Base-by-base conservation (phyloP, 2,797 vertebrate species). In the Tamandua tetradactyla region DNA sequence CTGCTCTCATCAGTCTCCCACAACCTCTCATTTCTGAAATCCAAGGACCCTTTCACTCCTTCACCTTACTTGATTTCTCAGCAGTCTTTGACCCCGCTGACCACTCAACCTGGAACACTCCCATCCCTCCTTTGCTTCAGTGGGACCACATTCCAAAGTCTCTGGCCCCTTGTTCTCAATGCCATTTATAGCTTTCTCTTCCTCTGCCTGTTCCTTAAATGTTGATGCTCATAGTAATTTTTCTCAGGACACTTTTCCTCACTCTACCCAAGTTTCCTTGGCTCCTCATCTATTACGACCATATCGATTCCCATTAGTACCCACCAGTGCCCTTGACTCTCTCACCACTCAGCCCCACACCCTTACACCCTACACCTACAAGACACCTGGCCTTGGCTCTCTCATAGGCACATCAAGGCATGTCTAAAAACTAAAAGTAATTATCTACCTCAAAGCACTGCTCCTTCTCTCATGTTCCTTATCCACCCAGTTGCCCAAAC, bases 311-410 rank as follows among this genome's bases (percentile, higher is more conserved):
- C 52, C 62, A 32, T 0, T 7, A 76, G 22, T 15, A 7, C 32
- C 61, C 3, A 14, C 0, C 17, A 5, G 17, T 2, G 59, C 49
- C 13, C n/a, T n/a, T n/a, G 14, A 22, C 27, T 32, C 23, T 37
- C 37, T 91, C 27, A 10, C 8, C 20, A 35, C 32, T 44, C 18
- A 3, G 35, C 1, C 2, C 17, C 76, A 61, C 35, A 44, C 2
- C 15, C 64, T 32, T 27, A 55, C 14, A 62, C 55, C 69, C 82
- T 17, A 22, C 42, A 20, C 5, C 91, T 22, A 15, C 18, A 12
- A 52, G 47, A 74, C n/a, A 78, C 47, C 57, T 22, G 47, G n/a
- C 52, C 37, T 25, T 42, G 2, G 14, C 9, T 66, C 2, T 10
- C 47, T 59, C 25, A 17, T 6, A 44, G 20, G 23, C 2, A 35